These are phyloP conservation scores for Apis cerana DNA, from an alignment of 1,140 invertebrate genomes.

Conservation along the genomic window DNA sequence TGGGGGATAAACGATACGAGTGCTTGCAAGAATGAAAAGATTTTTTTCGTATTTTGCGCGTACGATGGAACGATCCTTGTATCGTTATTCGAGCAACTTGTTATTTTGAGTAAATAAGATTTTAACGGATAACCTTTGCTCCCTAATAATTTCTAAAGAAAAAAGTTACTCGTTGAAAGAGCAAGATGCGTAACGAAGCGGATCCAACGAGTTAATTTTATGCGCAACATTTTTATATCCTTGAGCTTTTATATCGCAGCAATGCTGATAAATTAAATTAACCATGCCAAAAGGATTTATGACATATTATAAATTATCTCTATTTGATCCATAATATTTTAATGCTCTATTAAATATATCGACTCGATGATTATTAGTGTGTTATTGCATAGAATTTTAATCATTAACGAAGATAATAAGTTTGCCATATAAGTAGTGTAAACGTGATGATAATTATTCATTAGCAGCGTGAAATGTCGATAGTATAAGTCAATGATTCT, in stretches of 20 bases:
- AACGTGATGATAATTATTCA: constrained; percentile 46
- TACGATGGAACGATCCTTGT: neutral
- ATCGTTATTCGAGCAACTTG: neutral
- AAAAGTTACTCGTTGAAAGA: neutral
- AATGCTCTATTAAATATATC: neutral
- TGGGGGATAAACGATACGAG: neutral
- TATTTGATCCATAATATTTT: neutral
- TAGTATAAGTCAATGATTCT: constrained; percentile 9
- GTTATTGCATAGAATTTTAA: neutral
- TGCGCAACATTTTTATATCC: neutral
- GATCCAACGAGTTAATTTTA: neutral
- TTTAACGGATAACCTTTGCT: neutral
- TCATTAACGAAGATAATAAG: constrained; percentile 24
- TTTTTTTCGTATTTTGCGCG: too few relatives aligned
- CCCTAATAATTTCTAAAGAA: neutral
- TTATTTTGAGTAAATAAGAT: neutral
- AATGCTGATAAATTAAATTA: neutral
- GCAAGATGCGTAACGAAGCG: neutral
- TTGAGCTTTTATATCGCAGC: too few relatives aligned
- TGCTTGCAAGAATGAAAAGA: neutral
- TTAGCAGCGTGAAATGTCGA: constrained; percentile 5
- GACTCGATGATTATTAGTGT: neutral
- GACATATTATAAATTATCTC: neutral
- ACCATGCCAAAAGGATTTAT: neutral
- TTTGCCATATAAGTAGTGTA: neutral